These are phyloP conservation scores for Meriones unguiculatus DNA, from an alignment of 2,113 vertebrate genomes.

Conservation along the genomic window DNA sequence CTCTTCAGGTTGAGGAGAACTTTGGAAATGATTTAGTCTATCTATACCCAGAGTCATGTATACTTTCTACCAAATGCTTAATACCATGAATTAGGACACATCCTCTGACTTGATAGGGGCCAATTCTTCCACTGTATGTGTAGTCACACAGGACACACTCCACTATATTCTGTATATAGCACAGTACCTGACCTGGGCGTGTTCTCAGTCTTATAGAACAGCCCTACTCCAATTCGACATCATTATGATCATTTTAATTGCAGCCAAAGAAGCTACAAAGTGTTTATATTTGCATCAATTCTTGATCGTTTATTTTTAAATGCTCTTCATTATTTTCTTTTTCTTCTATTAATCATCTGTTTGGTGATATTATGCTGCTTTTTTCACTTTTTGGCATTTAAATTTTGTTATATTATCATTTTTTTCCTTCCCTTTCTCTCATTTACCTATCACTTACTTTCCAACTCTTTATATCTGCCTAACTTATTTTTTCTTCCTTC, in stretches of 20 bases:
- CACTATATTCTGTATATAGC: background rate
- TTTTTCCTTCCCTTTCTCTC: background rate
- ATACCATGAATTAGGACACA: background rate
- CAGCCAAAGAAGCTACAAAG: background rate
- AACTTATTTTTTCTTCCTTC: background rate
- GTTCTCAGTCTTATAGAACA: background rate
- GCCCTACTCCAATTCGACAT: background rate
- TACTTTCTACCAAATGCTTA: background rate
- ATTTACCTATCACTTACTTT: background rate
- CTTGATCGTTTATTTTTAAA: no score
- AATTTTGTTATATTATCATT: no score
- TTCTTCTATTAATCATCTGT: background rate
- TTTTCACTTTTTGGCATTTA: background rate
- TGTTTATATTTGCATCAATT: background rate
- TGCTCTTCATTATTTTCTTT: background rate
- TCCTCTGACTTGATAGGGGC: background rate
- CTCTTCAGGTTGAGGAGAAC: background rate
- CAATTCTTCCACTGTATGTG: background rate
- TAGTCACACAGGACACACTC: background rate
- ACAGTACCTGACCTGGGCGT: no score
- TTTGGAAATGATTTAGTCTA: conserved; percentile 2
- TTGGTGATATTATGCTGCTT: no score
- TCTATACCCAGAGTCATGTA: background rate
- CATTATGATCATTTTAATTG: background rate
- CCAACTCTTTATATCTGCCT: background rate